Percentiles rank a stretch among this genome's conserved stretches.
Evolutionary conservation across 2,888 invertebrate genomes (phyloP).

Genomic region (Macroteleia sp.): DNA sequence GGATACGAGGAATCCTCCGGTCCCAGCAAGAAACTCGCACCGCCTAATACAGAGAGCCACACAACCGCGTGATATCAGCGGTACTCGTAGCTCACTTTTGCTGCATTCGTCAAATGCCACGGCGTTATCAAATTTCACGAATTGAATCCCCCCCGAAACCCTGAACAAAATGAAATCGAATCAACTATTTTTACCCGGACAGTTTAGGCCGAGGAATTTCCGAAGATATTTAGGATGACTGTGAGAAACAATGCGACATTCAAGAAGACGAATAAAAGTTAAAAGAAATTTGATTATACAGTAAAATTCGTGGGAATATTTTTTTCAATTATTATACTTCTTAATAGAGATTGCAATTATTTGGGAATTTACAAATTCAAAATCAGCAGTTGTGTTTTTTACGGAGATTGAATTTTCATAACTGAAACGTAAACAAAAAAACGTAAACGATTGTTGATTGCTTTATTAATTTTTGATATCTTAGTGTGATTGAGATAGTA

Average conservation of each 20-base stretch:
- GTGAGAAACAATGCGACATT: too few species aligned
- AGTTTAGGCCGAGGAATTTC: constrained; percentile 24
- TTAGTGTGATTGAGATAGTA: too few species aligned
- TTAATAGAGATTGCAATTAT: too few species aligned
- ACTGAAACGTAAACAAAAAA: too few species aligned
- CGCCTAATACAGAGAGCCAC: constrained; percentile 82
- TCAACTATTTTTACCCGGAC: too few species aligned
- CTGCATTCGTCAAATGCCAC: constrained; percentile 47
- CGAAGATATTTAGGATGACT: constrained; percentile 12
- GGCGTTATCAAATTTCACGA: constrained; percentile 53
- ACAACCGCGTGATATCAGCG: constrained; percentile 67
- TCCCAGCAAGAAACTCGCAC: constrained; percentile 75
- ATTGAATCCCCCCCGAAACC: constrained; percentile 21
- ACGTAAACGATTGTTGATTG: too few species aligned
- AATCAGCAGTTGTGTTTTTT: too few species aligned
- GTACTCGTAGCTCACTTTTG: constrained; percentile 54
- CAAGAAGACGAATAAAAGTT: neutral
- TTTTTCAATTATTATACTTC: too few species aligned
- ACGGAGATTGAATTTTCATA: too few species aligned
- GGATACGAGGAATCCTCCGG: constrained; percentile 74
- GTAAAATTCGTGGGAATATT: constrained; percentile 4
- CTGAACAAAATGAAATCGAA: constrained; percentile 9
- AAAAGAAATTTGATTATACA: neutral
- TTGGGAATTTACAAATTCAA: too few species aligned
- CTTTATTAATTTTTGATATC: too few species aligned